These are phyloP conservation scores for Carcina quercana DNA, from an alignment of 2,888 invertebrate genomes.

Conservation along the genomic window DNA sequence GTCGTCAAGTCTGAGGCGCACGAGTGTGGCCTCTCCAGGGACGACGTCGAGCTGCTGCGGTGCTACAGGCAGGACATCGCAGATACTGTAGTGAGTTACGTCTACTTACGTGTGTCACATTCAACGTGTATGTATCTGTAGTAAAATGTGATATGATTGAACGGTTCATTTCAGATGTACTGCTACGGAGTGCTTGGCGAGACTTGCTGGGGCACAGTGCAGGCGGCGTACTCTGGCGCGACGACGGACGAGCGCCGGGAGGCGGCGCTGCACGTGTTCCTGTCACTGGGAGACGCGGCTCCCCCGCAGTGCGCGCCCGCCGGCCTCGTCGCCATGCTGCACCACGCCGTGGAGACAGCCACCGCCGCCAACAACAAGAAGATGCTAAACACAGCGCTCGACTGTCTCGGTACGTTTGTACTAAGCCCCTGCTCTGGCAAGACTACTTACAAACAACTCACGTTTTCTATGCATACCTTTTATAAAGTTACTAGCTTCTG, in stretches of 20 bases:
- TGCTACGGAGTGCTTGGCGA: conserved; percentile 88
- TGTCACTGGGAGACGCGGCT: conserved; percentile 67
- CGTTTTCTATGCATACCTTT: too few relatives aligned
- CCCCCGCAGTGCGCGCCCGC: conserved; percentile 55
- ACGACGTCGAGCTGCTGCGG: conserved; percentile 89
- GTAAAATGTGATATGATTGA: neutral
- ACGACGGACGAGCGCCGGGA: conserved; percentile 69
- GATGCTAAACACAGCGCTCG: conserved; percentile 81
- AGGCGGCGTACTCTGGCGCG: conserved; percentile 77
- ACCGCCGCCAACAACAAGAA: conserved; percentile 53
- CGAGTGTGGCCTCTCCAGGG: conserved; percentile 76
- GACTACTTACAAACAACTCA: too few relatives aligned
- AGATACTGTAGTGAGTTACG: conserved; percentile 81
- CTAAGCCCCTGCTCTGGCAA: too few relatives aligned
- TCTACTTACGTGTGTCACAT: too few relatives aligned
- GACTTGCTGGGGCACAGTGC: conserved; percentile 81
- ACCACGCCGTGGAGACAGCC: conserved; percentile 36
- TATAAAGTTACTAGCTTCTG: too few relatives aligned
- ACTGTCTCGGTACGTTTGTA: conserved; percentile 82
- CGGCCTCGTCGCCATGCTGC: conserved; percentile 47
- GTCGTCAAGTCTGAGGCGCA: conserved; percentile 85
- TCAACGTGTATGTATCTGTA: too few relatives aligned
- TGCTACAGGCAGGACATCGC: conserved; percentile 92
- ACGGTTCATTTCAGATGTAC: conserved; percentile 77
- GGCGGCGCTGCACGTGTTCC: conserved; percentile 69